A percentile compares a stretch with the other conserved stretches of the same genome.
These are phyloP conservation scores for Limnephilus marmoratus DNA, from an alignment of 2,888 invertebrate genomes.

Conservation along the genomic window DNA sequence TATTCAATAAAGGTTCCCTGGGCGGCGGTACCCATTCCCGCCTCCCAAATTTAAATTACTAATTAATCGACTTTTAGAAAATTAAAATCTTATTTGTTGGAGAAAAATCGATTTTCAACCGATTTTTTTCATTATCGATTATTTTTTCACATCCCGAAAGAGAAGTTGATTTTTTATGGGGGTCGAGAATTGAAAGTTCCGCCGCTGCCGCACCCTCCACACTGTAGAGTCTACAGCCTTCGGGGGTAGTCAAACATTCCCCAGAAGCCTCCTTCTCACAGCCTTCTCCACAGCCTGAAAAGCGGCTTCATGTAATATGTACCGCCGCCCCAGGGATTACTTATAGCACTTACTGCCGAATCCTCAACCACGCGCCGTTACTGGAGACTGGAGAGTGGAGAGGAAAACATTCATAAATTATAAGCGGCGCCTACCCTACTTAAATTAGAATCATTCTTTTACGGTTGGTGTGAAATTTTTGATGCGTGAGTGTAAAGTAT, in stretches of 20 bases:
- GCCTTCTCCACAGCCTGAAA: neutral
- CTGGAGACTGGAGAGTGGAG: neutral
- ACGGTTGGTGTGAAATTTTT: neutral
- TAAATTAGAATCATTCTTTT: neutral
- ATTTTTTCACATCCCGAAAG: too few relatives aligned
- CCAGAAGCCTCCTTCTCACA: neutral
- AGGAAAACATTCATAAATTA: neutral
- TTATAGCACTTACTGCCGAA: neutral
- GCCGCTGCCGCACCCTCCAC: neutral
- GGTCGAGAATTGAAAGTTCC: neutral
- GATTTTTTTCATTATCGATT: too few relatives aligned
- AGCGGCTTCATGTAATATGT: conserved; percentile 11
- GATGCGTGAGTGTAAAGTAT: neutral
- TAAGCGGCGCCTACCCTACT: neutral
- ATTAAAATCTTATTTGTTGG: too few relatives aligned
- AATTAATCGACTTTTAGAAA: too few relatives aligned
- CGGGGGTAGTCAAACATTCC: neutral
- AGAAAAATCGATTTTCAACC: too few relatives aligned
- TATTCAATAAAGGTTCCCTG: too few relatives aligned
- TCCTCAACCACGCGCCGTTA: neutral
- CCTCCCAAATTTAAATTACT: too few relatives aligned
- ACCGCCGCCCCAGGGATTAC: neutral
- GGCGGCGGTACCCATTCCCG: too few relatives aligned
- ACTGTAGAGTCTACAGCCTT: neutral
- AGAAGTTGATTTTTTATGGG: neutral